phyloP scores from a whole-genome alignment of 2,113 vertebrate genomes.

The Smithornis capensis region DNA sequence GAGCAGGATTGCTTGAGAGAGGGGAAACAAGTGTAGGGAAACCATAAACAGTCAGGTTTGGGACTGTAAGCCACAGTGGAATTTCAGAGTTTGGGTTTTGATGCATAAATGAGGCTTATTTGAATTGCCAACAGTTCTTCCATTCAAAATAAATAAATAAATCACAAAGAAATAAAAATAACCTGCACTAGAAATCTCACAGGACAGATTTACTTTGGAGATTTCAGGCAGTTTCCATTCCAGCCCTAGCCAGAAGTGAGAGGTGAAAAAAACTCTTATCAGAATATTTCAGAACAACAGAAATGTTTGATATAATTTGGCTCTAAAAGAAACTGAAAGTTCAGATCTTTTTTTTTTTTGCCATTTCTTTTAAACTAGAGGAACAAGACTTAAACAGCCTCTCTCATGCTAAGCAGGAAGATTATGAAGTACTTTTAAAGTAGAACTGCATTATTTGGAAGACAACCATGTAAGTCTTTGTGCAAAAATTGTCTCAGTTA shows the following conservation, averaged over 20 bases:
- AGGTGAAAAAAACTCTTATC: not conserved
- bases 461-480: not conserved
- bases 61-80: not conserved
- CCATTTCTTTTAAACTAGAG: not conserved
- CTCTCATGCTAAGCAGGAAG: not conserved
- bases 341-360: not conserved
- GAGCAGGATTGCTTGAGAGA: not conserved
- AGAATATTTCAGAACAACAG: not conserved
- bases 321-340: not conserved
- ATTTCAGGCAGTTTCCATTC: not conserved
- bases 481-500: not conserved
- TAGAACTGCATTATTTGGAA: not conserved
- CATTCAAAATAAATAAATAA: slow-evolving; percentile 18
- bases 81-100: slow-evolving; percentile 6
- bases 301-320: slow-evolving; percentile 15
- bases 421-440: not conserved
- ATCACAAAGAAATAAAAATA: not conserved
- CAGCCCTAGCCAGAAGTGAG: not conserved
- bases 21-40: not conserved
- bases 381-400: not conserved
- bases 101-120: slow-evolving; percentile 2
- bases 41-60: not conserved
- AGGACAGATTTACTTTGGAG: not conserved
- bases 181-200: not conserved
- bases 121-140: not conserved